These are phyloP conservation scores for Steromphala cineraria DNA, from an alignment of 2,888 invertebrate genomes.

Conservation along the genomic window DNA sequence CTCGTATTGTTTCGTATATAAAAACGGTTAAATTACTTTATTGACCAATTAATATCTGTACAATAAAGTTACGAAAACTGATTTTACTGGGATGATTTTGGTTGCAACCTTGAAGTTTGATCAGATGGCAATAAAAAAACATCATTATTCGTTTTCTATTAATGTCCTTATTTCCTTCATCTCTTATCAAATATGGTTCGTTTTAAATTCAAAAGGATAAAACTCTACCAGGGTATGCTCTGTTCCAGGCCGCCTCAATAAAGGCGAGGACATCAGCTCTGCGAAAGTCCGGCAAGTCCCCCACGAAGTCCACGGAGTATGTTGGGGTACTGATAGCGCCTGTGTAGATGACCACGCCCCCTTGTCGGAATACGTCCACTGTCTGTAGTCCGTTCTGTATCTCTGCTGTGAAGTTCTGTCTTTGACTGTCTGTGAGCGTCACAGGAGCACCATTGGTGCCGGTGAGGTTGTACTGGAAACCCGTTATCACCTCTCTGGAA, in stretches of 20 bases:
- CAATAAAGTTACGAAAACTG: no score
- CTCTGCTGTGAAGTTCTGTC: background rate
- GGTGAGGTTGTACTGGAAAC: background rate
- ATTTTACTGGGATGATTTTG: no score
- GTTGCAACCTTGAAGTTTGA: no score
- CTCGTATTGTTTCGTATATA: no score
- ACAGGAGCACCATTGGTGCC: background rate
- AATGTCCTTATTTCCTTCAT: no score
- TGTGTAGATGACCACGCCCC: background rate
- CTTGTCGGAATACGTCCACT: background rate
- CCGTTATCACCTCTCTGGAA: no score
- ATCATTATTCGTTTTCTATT: no score
- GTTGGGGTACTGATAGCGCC: background rate
- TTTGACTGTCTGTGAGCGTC: background rate
- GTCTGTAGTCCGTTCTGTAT: background rate
- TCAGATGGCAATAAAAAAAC: no score
- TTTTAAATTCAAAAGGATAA: no score
- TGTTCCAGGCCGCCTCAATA: background rate
- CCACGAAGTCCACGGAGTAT: slow-evolving; percentile 23
- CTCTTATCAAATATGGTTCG: no score
- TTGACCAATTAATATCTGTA: no score
- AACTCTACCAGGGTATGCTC: background rate
- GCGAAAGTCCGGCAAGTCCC: background rate
- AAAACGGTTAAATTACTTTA: no score
- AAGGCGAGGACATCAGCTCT: background rate